Percentiles rank a stretch among this genome's conserved stretches.
Evolutionary conservation across 2,113 vertebrate genomes (phyloP).

Genomic region (Microtus montanus): DNA sequence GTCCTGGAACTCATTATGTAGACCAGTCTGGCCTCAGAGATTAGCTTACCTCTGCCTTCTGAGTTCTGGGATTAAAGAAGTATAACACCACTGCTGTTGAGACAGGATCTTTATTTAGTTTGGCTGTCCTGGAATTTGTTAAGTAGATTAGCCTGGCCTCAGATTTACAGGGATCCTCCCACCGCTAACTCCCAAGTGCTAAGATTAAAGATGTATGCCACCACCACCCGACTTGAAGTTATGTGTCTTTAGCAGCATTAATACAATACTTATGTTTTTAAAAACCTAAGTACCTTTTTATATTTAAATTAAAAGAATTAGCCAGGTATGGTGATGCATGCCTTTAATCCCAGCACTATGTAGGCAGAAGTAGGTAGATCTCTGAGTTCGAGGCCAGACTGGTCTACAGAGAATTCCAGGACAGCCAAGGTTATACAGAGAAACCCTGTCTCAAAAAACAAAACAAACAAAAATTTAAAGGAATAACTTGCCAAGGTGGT

Average conservation of each 20-base stretch:
- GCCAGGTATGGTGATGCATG: background rate
- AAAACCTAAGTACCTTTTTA: constrained; percentile 88
- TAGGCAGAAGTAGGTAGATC: background rate
- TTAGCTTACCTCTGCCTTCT: background rate
- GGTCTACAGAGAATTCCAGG: background rate
- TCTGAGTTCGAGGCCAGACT: background rate
- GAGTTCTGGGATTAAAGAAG: background rate
- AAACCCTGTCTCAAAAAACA: background rate
- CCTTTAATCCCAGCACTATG: background rate
- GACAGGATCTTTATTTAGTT: background rate
- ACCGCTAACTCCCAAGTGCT: background rate
- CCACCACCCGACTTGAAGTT: constrained; percentile 74
- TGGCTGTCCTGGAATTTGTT: background rate
- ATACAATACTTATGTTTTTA: background rate
- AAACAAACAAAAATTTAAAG: background rate
- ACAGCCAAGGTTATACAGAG: background rate
- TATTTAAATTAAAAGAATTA: constrained; percentile 86
- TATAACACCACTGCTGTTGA: background rate
- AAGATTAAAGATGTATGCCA: background rate
- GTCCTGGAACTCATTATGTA: background rate
- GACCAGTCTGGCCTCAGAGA: background rate
- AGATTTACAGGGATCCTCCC: background rate
- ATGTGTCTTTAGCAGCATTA: constrained; percentile 80
- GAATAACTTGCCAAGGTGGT: background rate
- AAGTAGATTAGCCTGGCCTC: background rate